phyloP scores from a whole-genome alignment of 2,797 vertebrate genomes.

The Todus mexicanus region DNA sequence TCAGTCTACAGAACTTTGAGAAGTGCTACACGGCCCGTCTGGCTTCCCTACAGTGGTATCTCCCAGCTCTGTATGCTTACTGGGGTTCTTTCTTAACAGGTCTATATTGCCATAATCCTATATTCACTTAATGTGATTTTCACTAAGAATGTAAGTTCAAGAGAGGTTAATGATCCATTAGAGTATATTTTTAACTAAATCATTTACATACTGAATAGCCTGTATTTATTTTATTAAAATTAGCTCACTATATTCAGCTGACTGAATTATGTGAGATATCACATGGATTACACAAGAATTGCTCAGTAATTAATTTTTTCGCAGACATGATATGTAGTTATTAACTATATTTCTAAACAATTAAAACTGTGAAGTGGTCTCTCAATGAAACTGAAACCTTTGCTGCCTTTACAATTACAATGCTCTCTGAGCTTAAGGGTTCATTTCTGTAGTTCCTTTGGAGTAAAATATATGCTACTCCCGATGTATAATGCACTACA shows the following conservation, averaged over 20 bases:
- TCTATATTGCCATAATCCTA: constrained; percentile 17
- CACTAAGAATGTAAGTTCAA: constrained; percentile 55
- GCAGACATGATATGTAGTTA: not conserved
- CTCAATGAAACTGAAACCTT: constrained; percentile 2
- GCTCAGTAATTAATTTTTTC: constrained; percentile 18
- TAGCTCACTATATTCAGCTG: constrained; percentile 21
- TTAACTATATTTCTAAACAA: constrained; percentile 36
- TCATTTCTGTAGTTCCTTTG: not conserved
- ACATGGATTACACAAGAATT: constrained; percentile 23
- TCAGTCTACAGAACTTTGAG: not conserved
- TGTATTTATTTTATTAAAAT: constrained; percentile 60
- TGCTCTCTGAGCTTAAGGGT: not conserved
- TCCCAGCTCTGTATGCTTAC: not conserved
- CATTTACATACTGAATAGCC: constrained; percentile 51
- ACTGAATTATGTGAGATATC: constrained; percentile 35
- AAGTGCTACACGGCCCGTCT: not conserved
- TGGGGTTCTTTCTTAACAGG: not conserved
- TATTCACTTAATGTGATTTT: constrained; percentile 36
- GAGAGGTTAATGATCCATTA: constrained; percentile 64
- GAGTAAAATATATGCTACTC: not conserved
- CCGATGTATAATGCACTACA: not conserved
- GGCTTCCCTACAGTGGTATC: not conserved
- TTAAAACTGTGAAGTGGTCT: not conserved
- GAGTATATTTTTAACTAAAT: constrained; percentile 52
- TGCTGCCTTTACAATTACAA: not conserved